phyloP scores from a whole-genome alignment of 2,797 vertebrate species.

The Platalea minor region DNA sequence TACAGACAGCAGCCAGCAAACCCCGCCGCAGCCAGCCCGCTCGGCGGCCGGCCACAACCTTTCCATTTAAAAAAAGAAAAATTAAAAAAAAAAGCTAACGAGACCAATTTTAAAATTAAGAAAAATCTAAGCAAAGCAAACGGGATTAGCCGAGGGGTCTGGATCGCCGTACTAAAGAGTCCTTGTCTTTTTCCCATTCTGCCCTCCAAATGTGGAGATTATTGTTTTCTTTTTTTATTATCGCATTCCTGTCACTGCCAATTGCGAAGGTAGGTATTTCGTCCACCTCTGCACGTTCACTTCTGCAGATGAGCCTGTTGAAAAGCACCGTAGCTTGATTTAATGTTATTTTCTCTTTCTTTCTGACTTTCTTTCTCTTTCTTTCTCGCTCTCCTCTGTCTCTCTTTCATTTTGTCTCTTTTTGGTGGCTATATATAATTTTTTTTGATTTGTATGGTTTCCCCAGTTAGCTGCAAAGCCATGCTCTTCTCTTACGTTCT shows the following conservation, averaged over 20 bases:
- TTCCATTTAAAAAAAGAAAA: not conserved
- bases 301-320: conserved; percentile 98
- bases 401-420: conserved; percentile 69
- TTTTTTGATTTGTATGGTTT: conserved; percentile 77
- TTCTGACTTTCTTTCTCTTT: conserved; percentile 59
- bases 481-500: conserved; percentile 64
- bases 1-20: not conserved
- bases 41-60: conserved; percentile 64
- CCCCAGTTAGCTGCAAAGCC: conserved; percentile 70
- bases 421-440: conserved; percentile 73
- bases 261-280: conserved; percentile 97
- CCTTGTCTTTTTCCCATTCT: conserved; percentile 95
- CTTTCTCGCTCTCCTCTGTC: conserved; percentile 31
- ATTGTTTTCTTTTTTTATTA: conserved; percentile 94
- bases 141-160: conserved; percentile 81
- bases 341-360: conserved; percentile 84
- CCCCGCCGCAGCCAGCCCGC: conserved; percentile 73
- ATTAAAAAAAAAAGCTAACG: not conserved
- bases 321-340: conserved; percentile 98
- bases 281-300: conserved; percentile 95
- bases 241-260: conserved; percentile 98
- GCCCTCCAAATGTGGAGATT: conserved; percentile 93
- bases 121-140: conserved; percentile 67
- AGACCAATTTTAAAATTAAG: not conserved
- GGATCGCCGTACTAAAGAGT: conserved; percentile 92